Evolutionary conservation across 2,797 vertebrate species (phyloP).

Genomic region (Hydrophis major): DNA sequence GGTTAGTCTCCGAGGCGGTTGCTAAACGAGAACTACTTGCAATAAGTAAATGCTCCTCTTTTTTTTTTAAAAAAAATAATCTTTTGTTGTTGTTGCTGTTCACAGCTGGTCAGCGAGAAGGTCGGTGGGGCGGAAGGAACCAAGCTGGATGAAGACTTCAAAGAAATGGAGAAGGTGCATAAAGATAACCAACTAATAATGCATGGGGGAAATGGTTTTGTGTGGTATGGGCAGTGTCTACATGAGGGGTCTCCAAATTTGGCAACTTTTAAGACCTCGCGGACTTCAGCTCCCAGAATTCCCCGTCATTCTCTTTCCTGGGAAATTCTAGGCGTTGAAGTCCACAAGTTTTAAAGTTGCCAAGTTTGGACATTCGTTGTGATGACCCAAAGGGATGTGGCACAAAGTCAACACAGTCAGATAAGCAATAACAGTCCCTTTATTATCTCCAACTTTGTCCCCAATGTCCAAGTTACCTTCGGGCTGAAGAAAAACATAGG

Average conservation of each 20-base stretch:
- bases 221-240: background rate
- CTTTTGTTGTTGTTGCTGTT: background rate
- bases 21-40: background rate
- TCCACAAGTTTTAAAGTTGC: background rate
- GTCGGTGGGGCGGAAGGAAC: constrained; percentile 97
- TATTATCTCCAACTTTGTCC: too few species aligned
- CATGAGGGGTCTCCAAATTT: background rate
- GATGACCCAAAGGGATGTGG: too few species aligned
- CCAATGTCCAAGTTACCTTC: too few species aligned
- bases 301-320: background rate
- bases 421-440: too few species aligned
- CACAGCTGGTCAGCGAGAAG: constrained; percentile 97
- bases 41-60: background rate
- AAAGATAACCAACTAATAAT: background rate
- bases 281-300: background rate
- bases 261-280: background rate
- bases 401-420: too few species aligned
- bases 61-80: background rate
- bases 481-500: background rate
- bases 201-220: background rate
- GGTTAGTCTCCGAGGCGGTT: background rate
- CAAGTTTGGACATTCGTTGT: background rate
- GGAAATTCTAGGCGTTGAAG: background rate
- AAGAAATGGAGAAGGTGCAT: constrained; percentile 93
- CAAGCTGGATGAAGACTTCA: constrained; percentile 97